phyloP scores from a whole-genome alignment of 2,113 vertebrate species.

The Embiotoca jacksoni region DNA sequence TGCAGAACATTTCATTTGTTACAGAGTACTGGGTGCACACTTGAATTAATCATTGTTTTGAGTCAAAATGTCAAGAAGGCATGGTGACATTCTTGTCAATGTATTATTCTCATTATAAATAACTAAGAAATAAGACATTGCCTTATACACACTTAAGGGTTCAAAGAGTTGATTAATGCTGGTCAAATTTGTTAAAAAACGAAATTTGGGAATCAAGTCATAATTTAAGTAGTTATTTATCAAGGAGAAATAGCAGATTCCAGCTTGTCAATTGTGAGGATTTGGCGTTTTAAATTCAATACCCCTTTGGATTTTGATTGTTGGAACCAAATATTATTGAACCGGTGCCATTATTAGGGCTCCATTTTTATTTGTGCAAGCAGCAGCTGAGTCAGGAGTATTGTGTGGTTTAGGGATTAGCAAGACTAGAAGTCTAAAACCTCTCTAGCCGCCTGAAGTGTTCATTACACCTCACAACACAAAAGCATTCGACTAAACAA shows the following conservation, averaged over 20 bases:
- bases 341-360: conserved; percentile 38
- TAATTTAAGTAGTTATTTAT: too few relatives aligned
- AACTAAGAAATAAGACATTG: too few relatives aligned
- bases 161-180: too few relatives aligned
- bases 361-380: conserved; percentile 48
- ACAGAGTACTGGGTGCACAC: neutral
- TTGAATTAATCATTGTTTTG: neutral
- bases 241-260: too few relatives aligned
- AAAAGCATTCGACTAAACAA: conserved; percentile 42
- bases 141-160: too few relatives aligned
- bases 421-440: conserved; percentile 54
- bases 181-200: too few relatives aligned
- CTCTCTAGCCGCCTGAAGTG: conserved; percentile 19
- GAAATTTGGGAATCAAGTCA: too few relatives aligned
- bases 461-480: conserved; percentile 60
- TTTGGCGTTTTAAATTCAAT: conserved; percentile 7
- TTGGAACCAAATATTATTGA: conserved; percentile 26
- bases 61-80: neutral
- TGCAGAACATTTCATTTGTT: neutral
- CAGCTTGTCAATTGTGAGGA: neutral
- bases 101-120: neutral
- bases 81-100: neutral
- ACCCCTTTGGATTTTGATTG: neutral
- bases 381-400: conserved; percentile 51
- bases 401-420: conserved; percentile 67